Evolutionary conservation across 2,888 invertebrate species (phyloP).

Genomic region (Tolmerus cingulatus): DNA sequence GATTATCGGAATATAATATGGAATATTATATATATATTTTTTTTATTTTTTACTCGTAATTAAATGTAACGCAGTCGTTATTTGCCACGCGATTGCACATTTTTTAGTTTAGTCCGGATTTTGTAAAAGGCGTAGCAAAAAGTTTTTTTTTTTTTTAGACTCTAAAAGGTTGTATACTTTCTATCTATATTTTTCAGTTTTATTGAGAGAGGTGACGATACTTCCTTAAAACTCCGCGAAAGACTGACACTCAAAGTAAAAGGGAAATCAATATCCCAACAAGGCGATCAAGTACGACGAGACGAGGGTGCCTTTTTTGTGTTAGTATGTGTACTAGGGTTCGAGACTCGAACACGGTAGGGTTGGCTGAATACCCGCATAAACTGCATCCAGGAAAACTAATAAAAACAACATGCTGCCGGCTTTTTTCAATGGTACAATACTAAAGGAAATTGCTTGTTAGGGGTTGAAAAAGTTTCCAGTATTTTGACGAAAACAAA

Average conservation of each 20-base stretch:
- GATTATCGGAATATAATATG: not conserved
- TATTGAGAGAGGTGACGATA: not conserved
- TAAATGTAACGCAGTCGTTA: not conserved
- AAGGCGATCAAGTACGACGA: not conserved
- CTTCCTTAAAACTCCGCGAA: conserved; percentile 44
- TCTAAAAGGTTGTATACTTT: not conserved
- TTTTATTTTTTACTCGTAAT: not conserved
- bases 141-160: not conserved
- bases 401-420: not conserved
- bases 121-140: not conserved
- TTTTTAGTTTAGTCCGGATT: not conserved
- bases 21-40: not conserved
- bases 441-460: not conserved
- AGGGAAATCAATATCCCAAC: conserved; percentile 45
- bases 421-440: not conserved
- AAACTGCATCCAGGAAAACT: not conserved
- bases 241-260: conserved; percentile 42
- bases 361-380: not conserved
- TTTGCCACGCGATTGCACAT: not conserved
- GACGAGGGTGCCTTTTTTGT: conserved; percentile 30
- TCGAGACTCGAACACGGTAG: not conserved
- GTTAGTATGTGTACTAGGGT: not conserved
- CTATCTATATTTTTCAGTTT: not conserved
- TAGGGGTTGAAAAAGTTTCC: not conserved
- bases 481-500: not conserved